phyloP scores from a whole-genome alignment of 2,888 invertebrate species.

The Portevinia maculata region DNA sequence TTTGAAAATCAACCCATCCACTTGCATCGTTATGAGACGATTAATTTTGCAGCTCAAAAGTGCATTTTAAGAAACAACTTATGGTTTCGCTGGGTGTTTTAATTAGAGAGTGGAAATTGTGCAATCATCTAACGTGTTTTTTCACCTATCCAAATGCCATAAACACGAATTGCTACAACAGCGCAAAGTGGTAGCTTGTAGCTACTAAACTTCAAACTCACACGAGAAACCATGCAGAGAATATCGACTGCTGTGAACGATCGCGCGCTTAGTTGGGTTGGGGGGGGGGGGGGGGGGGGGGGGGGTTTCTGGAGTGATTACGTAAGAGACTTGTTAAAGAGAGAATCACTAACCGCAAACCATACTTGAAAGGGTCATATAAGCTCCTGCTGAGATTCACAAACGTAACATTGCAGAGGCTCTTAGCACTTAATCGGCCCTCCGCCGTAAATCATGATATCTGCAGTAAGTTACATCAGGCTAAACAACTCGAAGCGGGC shows the following conservation, averaged over 20 bases:
- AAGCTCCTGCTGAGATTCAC: slow-evolving; percentile 52
- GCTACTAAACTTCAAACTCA: slow-evolving; percentile 38
- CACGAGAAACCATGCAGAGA: slow-evolving; percentile 46
- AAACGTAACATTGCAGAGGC: slow-evolving; percentile 23
- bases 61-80: slow-evolving; percentile 42
- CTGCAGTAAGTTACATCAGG: slow-evolving; percentile 44
- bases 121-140: slow-evolving; percentile 51
- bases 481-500: slow-evolving; percentile 52
- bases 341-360: slow-evolving; percentile 24
- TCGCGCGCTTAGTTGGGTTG: slow-evolving; percentile 31
- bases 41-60: slow-evolving; percentile 32
- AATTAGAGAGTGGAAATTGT: slow-evolving; percentile 55
- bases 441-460: slow-evolving; percentile 61
- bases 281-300: slow-evolving; percentile 27
- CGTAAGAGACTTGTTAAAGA: slow-evolving; percentile 39
- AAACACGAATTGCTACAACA: slow-evolving; percentile 19
- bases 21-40: slow-evolving; percentile 21
- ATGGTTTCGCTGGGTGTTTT: slow-evolving; percentile 50
- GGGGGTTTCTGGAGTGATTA: slow-evolving; percentile 52
- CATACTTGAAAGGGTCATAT: slow-evolving; percentile 48
- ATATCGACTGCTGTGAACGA: slow-evolving; percentile 56
- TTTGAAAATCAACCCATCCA: slow-evolving; percentile 10
- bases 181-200: slow-evolving; percentile 49
- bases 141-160: slow-evolving; percentile 10
- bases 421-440: slow-evolving; percentile 60